Evolutionary conservation across 2,113 vertebrate species (phyloP), one percentile per base, ranked within the genome.

Genomic region (Nematolebias whitei): DNA sequence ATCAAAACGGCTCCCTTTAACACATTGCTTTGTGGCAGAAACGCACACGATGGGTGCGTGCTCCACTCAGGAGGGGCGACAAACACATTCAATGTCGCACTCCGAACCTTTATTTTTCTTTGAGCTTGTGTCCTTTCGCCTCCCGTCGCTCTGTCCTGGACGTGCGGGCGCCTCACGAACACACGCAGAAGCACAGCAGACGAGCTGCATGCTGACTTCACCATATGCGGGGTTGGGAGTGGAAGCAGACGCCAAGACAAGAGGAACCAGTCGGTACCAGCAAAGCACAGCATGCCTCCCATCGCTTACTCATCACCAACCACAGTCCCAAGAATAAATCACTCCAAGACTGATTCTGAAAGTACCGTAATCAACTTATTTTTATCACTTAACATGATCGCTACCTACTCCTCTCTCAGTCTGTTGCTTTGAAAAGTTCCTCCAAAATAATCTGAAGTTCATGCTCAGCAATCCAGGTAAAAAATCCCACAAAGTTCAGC

Each of bases 231-330:
- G 44, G 53, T 68, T 67, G 77, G 82, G 67, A 84, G 65, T 65
- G 75, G 86, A 49, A 86, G 72, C 87, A 88, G 82, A 71, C 64
- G 84, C 85, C 86, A 87, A 85, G 83, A 69, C 68, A 58, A 84
- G 58, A 78, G 68, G 66, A 85, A 78, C 75, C 76, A 82, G 86
- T 84, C 74, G 38, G 71, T 75, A 84, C 67, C 83, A 75, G 78
- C 74, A 82, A 72, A 74, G 82, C 82, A 87, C 83, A 86, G 62
- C 78, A 57, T 81, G 85, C 86, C 74, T 83, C 66, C 63, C 77
- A 66, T 64, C 67, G 79, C 86, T 87, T 87, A 81, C 63, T 87
- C 84, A 82, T 77, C 87, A 68, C 66, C 56, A 77, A 54, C 55
- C 38, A 52, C 60, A 51, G 53, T 26, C 61, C 71, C 80, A 73